A percentile compares a stretch with the other conserved stretches of the same genome.
These are phyloP conservation scores for Arion vulgaris DNA, from an alignment of 1,140 invertebrate species.

Conservation along the genomic window DNA sequence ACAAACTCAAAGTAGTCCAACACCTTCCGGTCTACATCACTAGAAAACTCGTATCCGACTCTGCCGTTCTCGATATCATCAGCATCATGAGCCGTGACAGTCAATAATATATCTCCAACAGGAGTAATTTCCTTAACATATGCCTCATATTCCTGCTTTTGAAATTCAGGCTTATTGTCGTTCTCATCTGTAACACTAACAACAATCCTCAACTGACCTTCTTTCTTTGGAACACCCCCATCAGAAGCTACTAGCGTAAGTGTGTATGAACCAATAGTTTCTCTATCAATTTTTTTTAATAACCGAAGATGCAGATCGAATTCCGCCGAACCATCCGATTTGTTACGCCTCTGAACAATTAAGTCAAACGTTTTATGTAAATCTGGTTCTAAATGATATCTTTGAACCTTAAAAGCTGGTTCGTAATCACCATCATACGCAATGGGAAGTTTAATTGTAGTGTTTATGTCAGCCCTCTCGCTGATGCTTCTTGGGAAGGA, in stretches of 20 bases:
- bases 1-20: constrained; percentile 74
- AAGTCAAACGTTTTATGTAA: constrained; percentile 41
- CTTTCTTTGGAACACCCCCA: constrained; percentile 78
- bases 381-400: constrained; percentile 47
- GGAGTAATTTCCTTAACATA: constrained; percentile 82
- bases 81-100: constrained; percentile 83
- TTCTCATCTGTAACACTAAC: constrained; percentile 93
- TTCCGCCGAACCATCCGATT: constrained; percentile 19
- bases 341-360: not conserved
- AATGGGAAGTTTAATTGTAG: constrained; percentile 79
- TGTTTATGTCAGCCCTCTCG: constrained; percentile 73
- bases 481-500: constrained; percentile 44
- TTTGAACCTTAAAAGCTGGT: constrained; percentile 72
- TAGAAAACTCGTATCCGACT: constrained; percentile 76
- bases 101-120: constrained; percentile 81
- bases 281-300: constrained; percentile 83
- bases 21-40: constrained; percentile 80
- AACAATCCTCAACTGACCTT: constrained; percentile 88
- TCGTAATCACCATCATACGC: constrained; percentile 71
- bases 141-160: constrained; percentile 77
- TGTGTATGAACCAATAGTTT: constrained; percentile 84
- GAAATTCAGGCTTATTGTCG: constrained; percentile 88
- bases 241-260: constrained; percentile 89
- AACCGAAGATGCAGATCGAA: constrained; percentile 44
- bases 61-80: constrained; percentile 84